These are phyloP conservation scores for Leuciscus waleckii DNA, from an alignment of 2,797 vertebrate species.

Conservation along the genomic window DNA sequence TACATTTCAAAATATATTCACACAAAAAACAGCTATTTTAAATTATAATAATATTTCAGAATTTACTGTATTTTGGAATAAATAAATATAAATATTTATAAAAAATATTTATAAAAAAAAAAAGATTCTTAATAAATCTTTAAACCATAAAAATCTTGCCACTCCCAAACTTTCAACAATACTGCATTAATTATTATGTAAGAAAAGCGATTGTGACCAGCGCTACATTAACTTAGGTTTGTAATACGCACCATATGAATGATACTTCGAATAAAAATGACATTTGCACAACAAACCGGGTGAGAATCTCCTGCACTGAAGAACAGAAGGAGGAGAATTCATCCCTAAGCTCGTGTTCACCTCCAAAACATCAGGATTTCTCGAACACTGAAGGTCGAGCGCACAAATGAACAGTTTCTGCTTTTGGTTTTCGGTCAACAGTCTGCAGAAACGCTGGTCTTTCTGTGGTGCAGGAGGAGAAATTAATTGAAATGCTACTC, in stretches of 20 bases:
- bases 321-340: neutral
- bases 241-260: neutral
- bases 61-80: neutral
- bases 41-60: neutral
- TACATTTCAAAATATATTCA: fast-evolving
- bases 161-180: neutral
- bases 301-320: neutral
- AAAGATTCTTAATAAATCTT: too few relatives aligned
- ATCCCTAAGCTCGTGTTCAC: neutral
- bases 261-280: neutral
- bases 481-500: constrained; percentile 77
- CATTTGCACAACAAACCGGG: neutral
- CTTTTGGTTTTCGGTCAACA: constrained; percentile 13
- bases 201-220: neutral
- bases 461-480: constrained; percentile 63
- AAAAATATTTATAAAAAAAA: too few relatives aligned
- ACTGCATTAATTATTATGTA: neutral
- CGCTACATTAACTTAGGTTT: neutral
- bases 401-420: neutral
- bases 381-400: neutral
- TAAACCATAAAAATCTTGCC: too few relatives aligned
- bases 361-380: neutral
- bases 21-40: neutral
- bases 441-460: neutral
- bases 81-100: neutral